Base-by-base conservation (phyloP, 2,113 vertebrate species). In the Apteryx mantelli region DNA sequence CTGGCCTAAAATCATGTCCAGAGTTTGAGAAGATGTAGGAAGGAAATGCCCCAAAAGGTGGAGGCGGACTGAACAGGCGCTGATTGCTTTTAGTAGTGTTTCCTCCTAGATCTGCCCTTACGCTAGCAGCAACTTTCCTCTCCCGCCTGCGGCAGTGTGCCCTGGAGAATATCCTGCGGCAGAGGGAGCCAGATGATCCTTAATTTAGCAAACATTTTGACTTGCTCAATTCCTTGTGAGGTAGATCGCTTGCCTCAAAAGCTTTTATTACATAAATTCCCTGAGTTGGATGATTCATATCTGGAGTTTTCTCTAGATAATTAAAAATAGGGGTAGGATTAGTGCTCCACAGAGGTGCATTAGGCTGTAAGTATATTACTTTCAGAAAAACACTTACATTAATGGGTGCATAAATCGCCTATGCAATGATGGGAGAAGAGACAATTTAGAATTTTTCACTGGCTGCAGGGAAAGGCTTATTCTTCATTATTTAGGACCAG, bases 251-350 rank as follows among this genome's bases (percentile, higher is more conserved):
- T 90, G 60, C 52, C 82, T 96, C 75, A 46, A 81, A 96, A 94
- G 96, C 93, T 95, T 93, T 95, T 94, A 96, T 93, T 95, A 69
- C 82, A 93, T 81, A 69, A 95, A 90, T 96, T 91, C 89, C 91
- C 89, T 0, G 1, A 25, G 46, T 36, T 88, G 68, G 60, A 81
- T 97, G 89, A 94, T 97, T 97, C 89, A 96, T 97, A 90, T 76
- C 89, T 71, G 79, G 65, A 95, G 82, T 95, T 95, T 95, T 96
- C 97, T 95, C 95, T 53, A 53, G 95, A 82, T 90, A 91, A 91
- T 97, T 96, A 91, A 91, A 81, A 94, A 64, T 36, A 81, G 88
- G 96, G 96, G 85, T 94, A 90, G 46, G 52, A 97, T 94, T 88
- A 94, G 93, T 83, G 82, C 91, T 96, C 91, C 93, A 71, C 88